Percentiles rank a stretch among this genome's conserved stretches.
phyloP scores from a whole-genome alignment of 2,888 invertebrate species.

The Xestia sexstrigata region DNA sequence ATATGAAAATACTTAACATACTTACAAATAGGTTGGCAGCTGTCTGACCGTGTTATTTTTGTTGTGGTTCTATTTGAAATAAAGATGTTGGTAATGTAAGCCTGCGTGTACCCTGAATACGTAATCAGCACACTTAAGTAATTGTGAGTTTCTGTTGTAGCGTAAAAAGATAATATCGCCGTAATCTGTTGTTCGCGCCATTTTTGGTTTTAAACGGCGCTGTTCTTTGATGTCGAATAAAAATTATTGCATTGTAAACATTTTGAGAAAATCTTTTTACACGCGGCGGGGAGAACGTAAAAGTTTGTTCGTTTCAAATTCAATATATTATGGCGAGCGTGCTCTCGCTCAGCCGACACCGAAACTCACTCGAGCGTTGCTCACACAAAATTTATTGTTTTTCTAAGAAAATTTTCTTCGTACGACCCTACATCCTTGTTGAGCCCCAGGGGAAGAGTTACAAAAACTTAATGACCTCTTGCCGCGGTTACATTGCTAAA shows the following conservation, averaged over 20 bases:
- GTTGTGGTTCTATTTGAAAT: conserved; percentile 27
- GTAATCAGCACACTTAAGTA: conserved; percentile 53
- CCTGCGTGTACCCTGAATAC: conserved; percentile 45
- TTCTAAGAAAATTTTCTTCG: conserved; percentile 90
- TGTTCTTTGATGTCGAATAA: conserved; percentile 77
- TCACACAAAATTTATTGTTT: conserved; percentile 90
- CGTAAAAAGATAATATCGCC: conserved; percentile 52
- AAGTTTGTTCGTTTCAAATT: conserved; percentile 91
- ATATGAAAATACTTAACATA: conserved; percentile 10
- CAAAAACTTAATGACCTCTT: conserved; percentile 83
- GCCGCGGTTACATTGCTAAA: conserved; percentile 74
- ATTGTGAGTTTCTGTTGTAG: conserved; percentile 45
- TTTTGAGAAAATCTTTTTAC: conserved; percentile 88
- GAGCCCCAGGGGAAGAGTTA: conserved; percentile 80
- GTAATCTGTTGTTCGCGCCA: conserved; percentile 35
- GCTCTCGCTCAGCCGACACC: conserved; percentile 90
- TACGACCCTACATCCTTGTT: conserved; percentile 81
- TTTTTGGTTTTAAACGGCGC: conserved; percentile 64
- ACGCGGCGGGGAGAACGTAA: conserved; percentile 85
- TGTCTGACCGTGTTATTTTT: conserved; percentile 26
- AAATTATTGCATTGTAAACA: conserved; percentile 88
- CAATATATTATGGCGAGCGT: conserved; percentile 91
- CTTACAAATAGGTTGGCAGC: conserved; percentile 10
- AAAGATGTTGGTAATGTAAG: conserved; percentile 30
- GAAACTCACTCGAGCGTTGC: conserved; percentile 90